Evolutionary conservation across 37 sponge, comb jelly and placozoan genomes (phyloP).

Genomic region (Aplysina aerophoba): DNA sequence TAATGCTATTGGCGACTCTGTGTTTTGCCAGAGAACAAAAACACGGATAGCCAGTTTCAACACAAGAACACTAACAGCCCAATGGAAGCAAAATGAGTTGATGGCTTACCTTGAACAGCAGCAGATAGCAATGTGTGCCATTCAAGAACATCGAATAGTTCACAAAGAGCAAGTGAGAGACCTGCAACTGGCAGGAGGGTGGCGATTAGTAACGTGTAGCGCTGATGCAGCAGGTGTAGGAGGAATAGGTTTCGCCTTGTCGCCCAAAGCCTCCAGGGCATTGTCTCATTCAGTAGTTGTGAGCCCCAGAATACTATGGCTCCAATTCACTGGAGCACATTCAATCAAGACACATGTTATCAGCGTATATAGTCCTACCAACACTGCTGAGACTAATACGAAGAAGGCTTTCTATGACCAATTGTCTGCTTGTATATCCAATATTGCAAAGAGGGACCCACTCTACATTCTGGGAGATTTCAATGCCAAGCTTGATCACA

Average conservation of each 20-base stretch:
- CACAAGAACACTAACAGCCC: conserved; percentile 9
- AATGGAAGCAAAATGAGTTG: not conserved
- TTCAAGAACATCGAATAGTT: conserved; percentile 11
- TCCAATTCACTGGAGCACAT: conserved; percentile 9
- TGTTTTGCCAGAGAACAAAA: not conserved
- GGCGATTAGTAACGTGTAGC: not conserved
- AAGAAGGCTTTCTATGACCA: conserved; percentile 25
- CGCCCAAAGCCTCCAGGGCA: not conserved
- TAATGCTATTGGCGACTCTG: conserved; percentile 3
- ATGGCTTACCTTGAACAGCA: conserved; percentile 12
- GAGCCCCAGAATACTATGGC: conserved; percentile 17
- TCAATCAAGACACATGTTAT: not conserved
- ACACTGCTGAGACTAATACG: not conserved
- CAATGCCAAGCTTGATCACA: conserved; percentile 10
- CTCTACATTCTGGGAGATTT: conserved; percentile 5
- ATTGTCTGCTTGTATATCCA: not conserved
- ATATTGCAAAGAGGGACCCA: conserved; percentile 1
- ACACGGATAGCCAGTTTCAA: conserved; percentile 22
- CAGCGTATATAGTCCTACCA: not conserved
- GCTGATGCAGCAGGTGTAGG: not conserved
- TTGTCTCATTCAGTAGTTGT: conserved; percentile 2
- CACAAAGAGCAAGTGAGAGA: conserved; percentile 5
- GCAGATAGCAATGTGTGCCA: conserved; percentile 14
- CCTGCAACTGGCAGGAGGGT: not conserved
- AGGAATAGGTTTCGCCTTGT: conserved; percentile 3